Evolutionary conservation across 2,888 invertebrate species (phyloP), one percentile per base, ranked within the genome.

Genomic region (Cryptocephalus moraei): DNA sequence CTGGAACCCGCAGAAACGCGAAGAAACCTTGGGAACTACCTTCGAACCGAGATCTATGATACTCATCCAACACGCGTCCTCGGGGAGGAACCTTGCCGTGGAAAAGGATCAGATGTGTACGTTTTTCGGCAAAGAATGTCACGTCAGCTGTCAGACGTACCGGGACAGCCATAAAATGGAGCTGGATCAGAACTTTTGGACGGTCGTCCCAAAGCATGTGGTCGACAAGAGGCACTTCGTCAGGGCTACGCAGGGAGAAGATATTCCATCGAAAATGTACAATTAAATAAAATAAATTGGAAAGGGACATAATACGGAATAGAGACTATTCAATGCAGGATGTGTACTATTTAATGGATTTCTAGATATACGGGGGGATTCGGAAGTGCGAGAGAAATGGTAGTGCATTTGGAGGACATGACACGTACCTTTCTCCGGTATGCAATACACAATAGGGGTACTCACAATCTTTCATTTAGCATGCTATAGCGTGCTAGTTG

Each of bases 51-150:
- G 66, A 47, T 52, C 59, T 0, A 59, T 58, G 44, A 51, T 68
- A 2, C 62, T 68, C 12, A 68, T 70, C 36, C 64, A 67, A 47
- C 69, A 69, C 54, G 59, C 65, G 1, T 65, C 69, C 2, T 64
- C 68, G 1, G 69, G 69, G n/a, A 57, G 53, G 44, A 68, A 68
- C 57, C 56, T 70, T 44, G 66, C 67, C 4, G 62, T 61, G 36
- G 36, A 36, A 36, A n/a, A 8, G 61, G 66, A 55, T 8, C 63
- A 64, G 63, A 56, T 68, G 10, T 64, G 66, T 1, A 69, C 69
- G 12, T 66, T 69, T 51, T 70, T 67, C 52, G 70, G 70, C 4
- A 57, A 63, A 0, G 55, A 53, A 49, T 49, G 53, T 31, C 33
- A 49, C 49, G 50, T 52, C 43, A 43, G 68, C 65, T 62, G 62